Evolutionary conservation across 2,888 invertebrate species (phyloP).

Genomic region (Calephelis perditalis): DNA sequence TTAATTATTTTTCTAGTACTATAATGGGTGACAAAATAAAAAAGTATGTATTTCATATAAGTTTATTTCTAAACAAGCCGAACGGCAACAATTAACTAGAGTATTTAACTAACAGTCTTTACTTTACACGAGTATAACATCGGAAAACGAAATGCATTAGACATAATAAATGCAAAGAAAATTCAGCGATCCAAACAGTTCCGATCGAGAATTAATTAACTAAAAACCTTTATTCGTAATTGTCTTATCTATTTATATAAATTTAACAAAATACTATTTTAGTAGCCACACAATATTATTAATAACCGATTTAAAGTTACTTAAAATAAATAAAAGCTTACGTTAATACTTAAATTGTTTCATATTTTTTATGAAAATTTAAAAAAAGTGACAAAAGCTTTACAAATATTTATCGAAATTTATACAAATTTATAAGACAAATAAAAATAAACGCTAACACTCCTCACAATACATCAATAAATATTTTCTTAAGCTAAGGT

Average conservation of each 20-base stretch:
- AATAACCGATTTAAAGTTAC: too few relatives aligned
- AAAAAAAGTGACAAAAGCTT: too few relatives aligned
- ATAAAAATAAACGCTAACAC: constrained; percentile 34
- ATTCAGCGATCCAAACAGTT: constrained; percentile 37
- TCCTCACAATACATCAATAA: constrained; percentile 62
- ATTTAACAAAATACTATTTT: not conserved
- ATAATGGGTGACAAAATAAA: constrained; percentile 30
- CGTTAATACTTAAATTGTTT: too few relatives aligned
- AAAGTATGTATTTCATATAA: constrained; percentile 41
- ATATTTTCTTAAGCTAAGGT: constrained; percentile 70
- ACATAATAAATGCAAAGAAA: constrained; percentile 50
- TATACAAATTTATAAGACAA: constrained; percentile 22
- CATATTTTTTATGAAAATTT: too few relatives aligned
- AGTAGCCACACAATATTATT: too few relatives aligned
- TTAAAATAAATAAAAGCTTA: too few relatives aligned
- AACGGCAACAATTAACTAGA: constrained; percentile 63
- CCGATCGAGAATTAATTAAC: constrained; percentile 31
- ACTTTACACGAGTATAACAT: constrained; percentile 72
- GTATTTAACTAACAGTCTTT: constrained; percentile 76
- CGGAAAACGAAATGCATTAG: constrained; percentile 65
- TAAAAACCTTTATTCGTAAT: not conserved
- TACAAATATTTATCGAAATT: constrained; percentile 11
- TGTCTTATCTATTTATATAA: constrained; percentile 1
- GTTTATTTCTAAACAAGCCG: constrained; percentile 58
- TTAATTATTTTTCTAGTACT: too few relatives aligned